These are phyloP conservation scores for Rallus limicola DNA, from an alignment of 2,113 vertebrate species.

Conservation along the genomic window DNA sequence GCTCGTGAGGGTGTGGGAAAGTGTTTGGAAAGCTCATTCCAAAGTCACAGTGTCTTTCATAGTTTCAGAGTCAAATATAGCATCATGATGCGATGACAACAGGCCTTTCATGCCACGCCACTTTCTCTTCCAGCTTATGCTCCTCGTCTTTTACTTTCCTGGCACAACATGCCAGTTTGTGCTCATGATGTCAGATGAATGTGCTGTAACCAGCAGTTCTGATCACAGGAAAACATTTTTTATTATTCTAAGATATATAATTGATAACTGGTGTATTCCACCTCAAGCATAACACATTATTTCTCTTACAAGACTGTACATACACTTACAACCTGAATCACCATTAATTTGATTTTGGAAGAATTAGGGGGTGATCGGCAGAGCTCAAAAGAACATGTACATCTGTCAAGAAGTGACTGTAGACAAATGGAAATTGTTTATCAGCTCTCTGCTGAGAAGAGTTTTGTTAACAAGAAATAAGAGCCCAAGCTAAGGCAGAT, in stretches of 20 bases:
- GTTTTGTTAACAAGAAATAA: constrained; percentile 27
- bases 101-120: neutral
- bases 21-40: neutral
- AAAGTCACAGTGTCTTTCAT: neutral
- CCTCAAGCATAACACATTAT: neutral
- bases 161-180: rapidly evolving
- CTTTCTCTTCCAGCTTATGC: neutral
- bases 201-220: neutral
- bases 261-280: neutral
- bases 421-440: neutral
- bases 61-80: neutral
- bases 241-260: neutral
- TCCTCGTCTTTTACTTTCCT: neutral
- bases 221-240: neutral
- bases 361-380: neutral
- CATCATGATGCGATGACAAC: neutral
- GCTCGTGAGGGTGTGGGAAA: neutral
- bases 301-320: neutral
- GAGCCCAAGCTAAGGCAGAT: constrained; percentile 13
- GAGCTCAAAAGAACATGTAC: neutral
- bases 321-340: neutral
- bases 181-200: neutral
- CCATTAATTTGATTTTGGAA: neutral
- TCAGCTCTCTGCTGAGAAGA: neutral
- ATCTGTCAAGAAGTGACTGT: neutral